phyloP scores from a whole-genome alignment of 1,140 invertebrate species.

The Neodiprion virginianus region DNA sequence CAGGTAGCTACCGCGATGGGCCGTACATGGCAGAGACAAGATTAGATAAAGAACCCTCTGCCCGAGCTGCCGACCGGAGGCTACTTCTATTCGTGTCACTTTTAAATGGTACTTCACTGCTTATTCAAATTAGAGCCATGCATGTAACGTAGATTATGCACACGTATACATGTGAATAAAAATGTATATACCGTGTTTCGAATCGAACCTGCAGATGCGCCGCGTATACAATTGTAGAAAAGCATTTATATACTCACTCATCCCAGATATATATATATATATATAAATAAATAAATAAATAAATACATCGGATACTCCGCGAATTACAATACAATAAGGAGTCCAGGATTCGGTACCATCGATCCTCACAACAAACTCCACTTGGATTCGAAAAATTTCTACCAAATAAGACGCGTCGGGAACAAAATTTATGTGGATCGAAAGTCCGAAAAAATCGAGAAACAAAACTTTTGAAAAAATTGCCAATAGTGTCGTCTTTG shows the following conservation, averaged over 20 bases:
- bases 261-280: neutral
- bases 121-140: conserved; percentile 47
- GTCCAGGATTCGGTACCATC: conserved; percentile 11
- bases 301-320: conserved; percentile 17
- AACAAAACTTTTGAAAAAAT: too few relatives aligned
- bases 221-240: conserved; percentile 8
- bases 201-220: conserved; percentile 35
- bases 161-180: too few relatives aligned
- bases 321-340: conserved; percentile 50
- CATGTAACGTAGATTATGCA: too few relatives aligned
- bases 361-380: too few relatives aligned
- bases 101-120: conserved; percentile 49
- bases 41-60: conserved; percentile 40
- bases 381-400: too few relatives aligned
- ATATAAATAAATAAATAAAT: neutral
- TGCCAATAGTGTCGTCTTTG: too few relatives aligned
- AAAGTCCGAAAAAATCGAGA: too few relatives aligned
- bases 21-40: conserved; percentile 46
- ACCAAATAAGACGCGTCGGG: too few relatives aligned
- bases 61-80: conserved; percentile 20
- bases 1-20: conserved; percentile 27
- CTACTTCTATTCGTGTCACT: conserved; percentile 40
- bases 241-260: conserved; percentile 33
- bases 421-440: too few relatives aligned
- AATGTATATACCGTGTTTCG: conserved; percentile 34